Evolutionary conservation across 1,140 invertebrate genomes (phyloP).

Genomic region (Mya arenaria): DNA sequence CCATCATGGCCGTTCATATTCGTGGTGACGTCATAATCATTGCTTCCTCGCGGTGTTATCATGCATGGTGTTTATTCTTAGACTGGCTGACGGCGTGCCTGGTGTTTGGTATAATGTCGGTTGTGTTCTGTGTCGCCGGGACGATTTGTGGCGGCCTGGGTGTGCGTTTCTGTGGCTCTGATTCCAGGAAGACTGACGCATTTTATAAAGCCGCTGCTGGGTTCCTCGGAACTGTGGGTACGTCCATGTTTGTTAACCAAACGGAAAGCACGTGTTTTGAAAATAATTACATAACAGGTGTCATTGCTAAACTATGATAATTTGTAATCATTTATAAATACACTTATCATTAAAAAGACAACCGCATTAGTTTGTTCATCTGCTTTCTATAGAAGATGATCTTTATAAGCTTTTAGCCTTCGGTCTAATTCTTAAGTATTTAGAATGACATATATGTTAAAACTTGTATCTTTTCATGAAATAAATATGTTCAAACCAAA

Average conservation of each 20-base stretch:
- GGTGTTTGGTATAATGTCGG: constrained; percentile 54
- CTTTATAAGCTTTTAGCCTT: no score
- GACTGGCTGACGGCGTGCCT: constrained; percentile 63
- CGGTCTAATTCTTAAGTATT: no score
- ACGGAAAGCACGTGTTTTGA: background rate
- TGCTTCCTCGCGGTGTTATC: no score
- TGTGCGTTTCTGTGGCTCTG: no score
- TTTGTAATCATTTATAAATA: background rate
- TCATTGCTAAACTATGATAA: background rate
- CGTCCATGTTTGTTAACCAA: background rate
- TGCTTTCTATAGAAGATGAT: no score
- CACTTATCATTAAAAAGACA: no score
- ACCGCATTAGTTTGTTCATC: background rate
- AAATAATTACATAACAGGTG: background rate
- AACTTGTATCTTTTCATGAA: no score
- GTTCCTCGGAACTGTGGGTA: constrained; percentile 59
- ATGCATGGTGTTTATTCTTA: no score
- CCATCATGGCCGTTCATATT: no score
- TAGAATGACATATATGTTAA: no score
- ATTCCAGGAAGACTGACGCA: background rate
- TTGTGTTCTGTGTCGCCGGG: constrained; percentile 56
- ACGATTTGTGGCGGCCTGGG: constrained; percentile 60
- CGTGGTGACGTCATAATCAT: no score
- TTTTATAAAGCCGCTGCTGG: constrained; percentile 57
- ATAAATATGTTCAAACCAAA: no score